Percentiles rank a stretch among this genome's conserved stretches.
Evolutionary conservation across 2,888 invertebrate species (phyloP).

Genomic region (Papilio demoleus): DNA sequence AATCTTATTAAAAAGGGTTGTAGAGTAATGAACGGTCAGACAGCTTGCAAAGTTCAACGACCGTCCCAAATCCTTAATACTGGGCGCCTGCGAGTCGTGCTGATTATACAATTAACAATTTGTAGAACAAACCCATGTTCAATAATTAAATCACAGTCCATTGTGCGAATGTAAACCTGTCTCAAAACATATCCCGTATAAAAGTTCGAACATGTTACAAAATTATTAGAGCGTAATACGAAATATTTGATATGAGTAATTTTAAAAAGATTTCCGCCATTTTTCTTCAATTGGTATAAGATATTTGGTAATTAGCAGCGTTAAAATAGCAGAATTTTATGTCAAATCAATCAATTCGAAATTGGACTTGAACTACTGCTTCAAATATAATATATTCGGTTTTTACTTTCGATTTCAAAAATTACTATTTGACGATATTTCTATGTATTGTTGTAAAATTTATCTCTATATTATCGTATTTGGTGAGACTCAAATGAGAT

Average conservation of each 20-base stretch:
- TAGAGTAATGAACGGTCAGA: constrained; percentile 8
- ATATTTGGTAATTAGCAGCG: too few species aligned
- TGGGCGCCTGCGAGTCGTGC: constrained; percentile 1
- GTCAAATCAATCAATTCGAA: too few species aligned
- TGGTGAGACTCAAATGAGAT: background rate
- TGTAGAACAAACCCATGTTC: constrained; percentile 19
- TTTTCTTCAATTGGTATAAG: background rate
- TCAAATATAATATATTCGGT: background rate
- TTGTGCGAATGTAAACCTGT: background rate
- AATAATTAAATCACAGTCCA: constrained; percentile 10
- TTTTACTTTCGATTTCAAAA: too few species aligned
- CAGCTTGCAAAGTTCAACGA: constrained; percentile 13
- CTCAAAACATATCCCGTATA: background rate
- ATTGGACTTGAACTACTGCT: background rate
- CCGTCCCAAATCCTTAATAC: constrained; percentile 21
- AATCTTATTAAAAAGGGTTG: constrained; percentile 11
- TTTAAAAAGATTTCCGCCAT: background rate
- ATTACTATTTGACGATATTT: background rate
- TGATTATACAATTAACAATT: constrained; percentile 24
- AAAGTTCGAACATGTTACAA: background rate
- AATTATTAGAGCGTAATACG: background rate
- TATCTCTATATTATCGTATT: background rate
- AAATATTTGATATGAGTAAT: background rate
- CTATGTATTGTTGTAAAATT: background rate
- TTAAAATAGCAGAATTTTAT: too few species aligned